Evolutionary conservation across 2,797 vertebrate genomes (phyloP), one percentile per base, ranked within the genome.

Genomic region (Eulemur mongoz): DNA sequence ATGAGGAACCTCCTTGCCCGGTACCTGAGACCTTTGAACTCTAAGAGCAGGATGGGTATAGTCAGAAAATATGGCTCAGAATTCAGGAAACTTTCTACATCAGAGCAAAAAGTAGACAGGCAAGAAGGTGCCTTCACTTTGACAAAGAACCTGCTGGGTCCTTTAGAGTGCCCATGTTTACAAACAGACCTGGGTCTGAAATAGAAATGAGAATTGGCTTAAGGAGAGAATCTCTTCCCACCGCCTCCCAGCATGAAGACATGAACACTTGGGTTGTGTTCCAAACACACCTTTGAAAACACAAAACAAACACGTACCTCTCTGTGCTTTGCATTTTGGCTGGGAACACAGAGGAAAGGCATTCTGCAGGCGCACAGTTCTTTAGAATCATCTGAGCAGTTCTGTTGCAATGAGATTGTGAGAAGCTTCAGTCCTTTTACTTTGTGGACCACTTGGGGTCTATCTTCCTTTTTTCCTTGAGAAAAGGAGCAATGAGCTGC

Each of bases 381-480:
- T n/a, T 1, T 5, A 30, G 25, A 17, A 0, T 45, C 7, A 0
- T 23, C 7, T 14, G 35, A 32, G 40, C 22, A 6, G 7, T 14
- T 79, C 20, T 78, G 57, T 4, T 0, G 3, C 38, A 17, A 27
- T 3, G n/a, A 52, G 35, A 8, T 0, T n/a, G 45, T 54, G 65
- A 32, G 3, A 57, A 30, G 9, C 57, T 67, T 73, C 35, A 6
- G 76, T 54, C 54, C n/a, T 59, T 23, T 43, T 12, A 22, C 0
- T 1, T 22, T 4, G 3, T 6, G 22, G 72, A 13, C 27, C 1
- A 0, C 3, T 2, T 1, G 18, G 54, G 43, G 10, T 15, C 35
- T 45, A 17, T 11, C 57, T 27, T 12, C 14, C 10, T 67, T 4
- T 32, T 22, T 20, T 27, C 25, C 15, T 1, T 12, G 79, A 52